Base-by-base conservation (phyloP, 2,797 vertebrate species). In the Manis pentadactyla region DNA sequence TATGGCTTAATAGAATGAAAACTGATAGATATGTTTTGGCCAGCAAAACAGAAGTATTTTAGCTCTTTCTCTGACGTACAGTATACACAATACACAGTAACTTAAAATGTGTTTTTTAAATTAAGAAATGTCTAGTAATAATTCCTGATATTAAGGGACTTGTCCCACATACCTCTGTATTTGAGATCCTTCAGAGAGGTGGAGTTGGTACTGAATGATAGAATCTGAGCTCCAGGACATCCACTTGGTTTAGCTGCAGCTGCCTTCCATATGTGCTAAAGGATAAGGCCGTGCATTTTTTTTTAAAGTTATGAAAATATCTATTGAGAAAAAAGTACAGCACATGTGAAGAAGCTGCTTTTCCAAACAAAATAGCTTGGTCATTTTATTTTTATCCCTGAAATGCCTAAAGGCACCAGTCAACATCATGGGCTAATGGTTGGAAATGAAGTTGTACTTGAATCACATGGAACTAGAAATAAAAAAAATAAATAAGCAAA, bases 311-410 rank as follows among this genome's bases (percentile, higher is more conserved):
- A 78, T 95, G 63, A 97, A 97, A 96, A 83, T 95, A 97, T 93
- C 92, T 94, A 94, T 94, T 77, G 14, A 71, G 39, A 59, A 83
- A 81, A 92, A 96, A 93, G 73, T 17, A 37, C 2, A 79, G 68
- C 29, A 46, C 29, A 71, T 87, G 63, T 64, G 55, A 75, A 97
- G 49, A 94, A 96, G n/a, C 84, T 94, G 31, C 79, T 96, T 96
- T 96, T 83, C 90, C 29, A 96, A 92, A 96, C 61, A 95, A 92
- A 96, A 92, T 89, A 95, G 88, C 18, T 64, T 87, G 66, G 53
- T 90, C 87, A 94, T 94, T 96, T 96, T 96, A 97, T 96, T 97
- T 96, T 96, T 96, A 94, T 97, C 39, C 66, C 57, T 75, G 57
- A 92, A 97, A 88, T 94, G 79, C 77, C 91, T 83, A 53, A 86